Conservation (phyloP, 2,888 invertebrate species). For the Neoitamus cyanurus region DNA sequence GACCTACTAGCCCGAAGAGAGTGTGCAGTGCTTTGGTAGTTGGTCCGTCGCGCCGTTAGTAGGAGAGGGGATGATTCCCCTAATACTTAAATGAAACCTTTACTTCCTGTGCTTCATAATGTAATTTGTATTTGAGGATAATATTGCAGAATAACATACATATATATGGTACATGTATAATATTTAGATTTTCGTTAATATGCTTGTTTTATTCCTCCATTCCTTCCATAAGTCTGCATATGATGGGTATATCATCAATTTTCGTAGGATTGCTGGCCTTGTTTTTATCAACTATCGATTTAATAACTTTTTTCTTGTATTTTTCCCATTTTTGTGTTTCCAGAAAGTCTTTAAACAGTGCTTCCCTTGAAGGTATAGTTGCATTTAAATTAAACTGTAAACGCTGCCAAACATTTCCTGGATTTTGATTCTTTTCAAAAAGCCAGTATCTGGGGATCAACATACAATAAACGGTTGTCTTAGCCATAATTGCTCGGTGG, state of each 20-base stretch:
- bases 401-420: constrained; percentile 64
- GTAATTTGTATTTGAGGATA: no score
- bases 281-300: constrained; percentile 51
- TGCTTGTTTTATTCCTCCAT: neutral
- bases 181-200: no score
- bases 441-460: constrained; percentile 78
- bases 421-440: constrained; percentile 67
- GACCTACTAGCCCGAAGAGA: no score
- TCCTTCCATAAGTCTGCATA: constrained; percentile 62
- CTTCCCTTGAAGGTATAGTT: constrained; percentile 61
- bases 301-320: constrained; percentile 59
- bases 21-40: no score
- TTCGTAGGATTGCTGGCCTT: constrained; percentile 55
- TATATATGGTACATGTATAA: no score
- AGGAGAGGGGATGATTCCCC: no score
- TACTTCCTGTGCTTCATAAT: no score
- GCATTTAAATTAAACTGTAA: constrained; percentile 60
- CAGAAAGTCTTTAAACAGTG: constrained; percentile 60
- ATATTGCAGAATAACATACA: no score
- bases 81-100: no score
- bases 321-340: constrained; percentile 61
- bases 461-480: constrained; percentile 74
- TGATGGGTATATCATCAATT: constrained; percentile 61
- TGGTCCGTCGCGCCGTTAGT: no score
- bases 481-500: constrained; percentile 75